phyloP scores from a whole-genome alignment of 2,888 invertebrate genomes.

The Brenthis ino region DNA sequence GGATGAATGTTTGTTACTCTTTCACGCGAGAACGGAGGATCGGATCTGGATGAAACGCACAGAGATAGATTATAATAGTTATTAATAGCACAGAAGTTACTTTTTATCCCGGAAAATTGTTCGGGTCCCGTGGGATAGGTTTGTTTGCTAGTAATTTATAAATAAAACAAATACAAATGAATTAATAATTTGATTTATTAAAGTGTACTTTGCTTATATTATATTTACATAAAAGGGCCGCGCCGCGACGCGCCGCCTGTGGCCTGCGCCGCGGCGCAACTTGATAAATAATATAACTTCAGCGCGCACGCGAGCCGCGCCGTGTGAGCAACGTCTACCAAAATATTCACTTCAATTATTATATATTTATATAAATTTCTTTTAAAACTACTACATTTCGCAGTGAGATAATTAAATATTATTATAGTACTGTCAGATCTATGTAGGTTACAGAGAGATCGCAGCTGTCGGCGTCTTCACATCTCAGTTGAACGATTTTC shows the following conservation, averaged over 20 bases:
- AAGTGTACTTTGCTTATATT: constrained; percentile 57
- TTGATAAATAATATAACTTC: too few species aligned
- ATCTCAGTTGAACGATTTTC: neutral
- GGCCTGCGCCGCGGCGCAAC: neutral
- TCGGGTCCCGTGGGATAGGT: too few species aligned
- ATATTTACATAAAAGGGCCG: constrained; percentile 60
- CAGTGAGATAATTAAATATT: constrained; percentile 1
- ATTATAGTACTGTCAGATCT: constrained; percentile 16
- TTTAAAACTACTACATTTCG: constrained; percentile 10
- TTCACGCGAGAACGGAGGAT: too few species aligned
- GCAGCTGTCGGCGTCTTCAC: neutral
- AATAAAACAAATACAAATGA: constrained; percentile 25
- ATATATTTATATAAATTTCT: constrained; percentile 12
- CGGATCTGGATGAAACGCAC: too few species aligned
- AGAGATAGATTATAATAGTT: too few species aligned
- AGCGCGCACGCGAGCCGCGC: neutral
- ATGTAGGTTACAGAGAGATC: constrained; percentile 2
- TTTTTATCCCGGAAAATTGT: too few species aligned
- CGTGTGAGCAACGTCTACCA: constrained; percentile 4
- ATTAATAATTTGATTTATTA: constrained; percentile 55
- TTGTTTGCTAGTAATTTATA: neutral
- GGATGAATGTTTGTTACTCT: too few species aligned
- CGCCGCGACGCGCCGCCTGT: neutral
- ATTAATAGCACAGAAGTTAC: too few species aligned
- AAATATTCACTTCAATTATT: neutral